Evolutionary conservation across 1,140 invertebrate species (phyloP), one percentile per base, ranked within the genome.

Genomic region (Drosophila teissieri): DNA sequence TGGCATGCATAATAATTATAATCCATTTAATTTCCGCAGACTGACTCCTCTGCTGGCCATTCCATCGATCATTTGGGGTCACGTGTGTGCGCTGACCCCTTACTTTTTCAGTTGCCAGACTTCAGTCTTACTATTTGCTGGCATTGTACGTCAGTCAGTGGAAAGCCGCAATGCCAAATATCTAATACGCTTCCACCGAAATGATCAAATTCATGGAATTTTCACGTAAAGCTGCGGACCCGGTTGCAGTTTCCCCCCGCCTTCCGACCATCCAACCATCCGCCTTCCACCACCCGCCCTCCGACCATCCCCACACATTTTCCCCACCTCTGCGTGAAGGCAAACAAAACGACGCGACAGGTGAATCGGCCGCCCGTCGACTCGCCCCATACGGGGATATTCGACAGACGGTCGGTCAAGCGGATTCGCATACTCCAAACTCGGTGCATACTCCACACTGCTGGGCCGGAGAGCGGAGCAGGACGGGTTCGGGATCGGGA

Each of bases 171-270:
- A 83, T 79, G 80, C 84, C 80, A 83, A 89, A 84, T 88, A 88
- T 88, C 83, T 88, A 88, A 88, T 84, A 73, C 80, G 83, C 80
- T 89, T 83, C 76, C 68, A 86, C 65, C 83, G 81, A 88, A 88
- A 80, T 76, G 84, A 83, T 89, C 84, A 79, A 72, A 88, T 89
- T 89, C 83, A 88, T 89, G 84, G 84, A 88, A 88, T 88, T 76
- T 75, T 88, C 81, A 77, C 80, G 83, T 83, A 78, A 83, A 70
- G 73, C 67, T 44, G 64, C 58, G 73, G 65, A 84, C 75, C 75
- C 61, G 53, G 57, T 74, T 58, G 60, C 60, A 61, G 31, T 44
- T 31, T 14, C 61, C 40, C 17, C n/a, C 22, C 54, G 27, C 14
- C 0, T 14, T 14, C 4, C 37, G n/a, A n/a, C n/a, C n/a, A n/a